Base-by-base conservation (phyloP, 2,888 invertebrate genomes). In the Gymnoscelis rufifasciata region DNA sequence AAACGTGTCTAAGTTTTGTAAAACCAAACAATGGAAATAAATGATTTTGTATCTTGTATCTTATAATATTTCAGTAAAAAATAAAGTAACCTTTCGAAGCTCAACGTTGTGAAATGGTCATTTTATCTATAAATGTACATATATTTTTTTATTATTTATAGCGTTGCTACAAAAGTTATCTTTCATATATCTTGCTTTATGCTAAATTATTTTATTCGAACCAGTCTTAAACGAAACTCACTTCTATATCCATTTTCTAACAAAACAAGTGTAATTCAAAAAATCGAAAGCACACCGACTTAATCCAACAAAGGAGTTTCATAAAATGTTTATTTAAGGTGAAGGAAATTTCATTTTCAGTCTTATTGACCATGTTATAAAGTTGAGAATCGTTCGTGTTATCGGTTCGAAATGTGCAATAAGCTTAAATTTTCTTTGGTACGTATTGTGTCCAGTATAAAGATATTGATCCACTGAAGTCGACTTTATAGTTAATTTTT, bases 331-430 rank as follows among this genome's bases (percentile, higher is more conserved):
- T 36, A 40, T 40, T 28, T 40, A 38, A 37, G 37, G 28, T 44
- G 39, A 36, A 36, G 33, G 31, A 13, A 27, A 35, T 14, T 14
- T 28, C 6, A 44, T 35, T 35, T 12, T 19, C 29, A 24, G 29
- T 14, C 24, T 28, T 49, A 30, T 19, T n/a, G 24, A 28, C 23
- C 10, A 15, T 10, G 41, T 24, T 10, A 35, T 41, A 49, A 14
- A 24, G 44, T 28, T 41, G 40, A 38, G 10, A 31, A 29, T 49
- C 28, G 49, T 31, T n/a, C 36, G 24, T 15, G 14, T 31, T 46
- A 33, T 36, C 38, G 38, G 45, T 44, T 46, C 40, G 43, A 47
- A 53, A 50, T 49, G 55, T 56, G 56, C 57, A 59, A 57, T 57
- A 54, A 51, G 46, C 49, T 40, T 37, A 47, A 47, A 48, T 52